Evolutionary conservation across 2,113 vertebrate genomes (phyloP).

Genomic region (Mirza zaza): DNA sequence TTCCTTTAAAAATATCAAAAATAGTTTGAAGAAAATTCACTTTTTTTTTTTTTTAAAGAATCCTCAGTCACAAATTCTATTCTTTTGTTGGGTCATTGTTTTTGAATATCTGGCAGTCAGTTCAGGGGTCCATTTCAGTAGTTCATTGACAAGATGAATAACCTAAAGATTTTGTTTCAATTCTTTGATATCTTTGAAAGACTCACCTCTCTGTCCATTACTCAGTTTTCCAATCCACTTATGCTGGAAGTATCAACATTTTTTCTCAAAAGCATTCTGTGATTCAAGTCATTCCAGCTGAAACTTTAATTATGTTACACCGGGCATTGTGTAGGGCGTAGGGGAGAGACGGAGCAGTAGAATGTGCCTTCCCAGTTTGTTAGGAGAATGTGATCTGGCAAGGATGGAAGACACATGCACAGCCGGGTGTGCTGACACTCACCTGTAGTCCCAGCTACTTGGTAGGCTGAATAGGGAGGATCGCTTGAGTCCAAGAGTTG

Average conservation of each 20-base stretch:
- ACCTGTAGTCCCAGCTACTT: too few relatives aligned
- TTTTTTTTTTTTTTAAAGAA: neutral
- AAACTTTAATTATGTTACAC: neutral
- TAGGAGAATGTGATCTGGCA: neutral
- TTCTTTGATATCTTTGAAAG: neutral
- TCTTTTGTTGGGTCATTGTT: neutral
- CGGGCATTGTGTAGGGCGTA: neutral
- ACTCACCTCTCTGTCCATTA: neutral
- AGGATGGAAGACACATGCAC: neutral
- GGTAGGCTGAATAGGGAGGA: too few relatives aligned
- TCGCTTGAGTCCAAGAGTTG: too few relatives aligned
- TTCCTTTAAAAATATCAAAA: conserved; percentile 50
- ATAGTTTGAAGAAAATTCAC: conserved; percentile 15
- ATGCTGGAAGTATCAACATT: neutral
- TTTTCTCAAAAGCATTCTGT: neutral
- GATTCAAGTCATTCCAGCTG: neutral
- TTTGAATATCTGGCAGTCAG: conserved; percentile 1
- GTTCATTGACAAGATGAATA: neutral
- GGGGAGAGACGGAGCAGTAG: neutral
- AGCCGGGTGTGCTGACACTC: neutral
- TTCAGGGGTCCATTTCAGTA: neutral
- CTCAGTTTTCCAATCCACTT: neutral
- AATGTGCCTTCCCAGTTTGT: neutral
- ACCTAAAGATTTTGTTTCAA: neutral
- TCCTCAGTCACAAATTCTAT: neutral